Conservation (phyloP, 2,888 invertebrate genomes). For the Helleia helle region DNA sequence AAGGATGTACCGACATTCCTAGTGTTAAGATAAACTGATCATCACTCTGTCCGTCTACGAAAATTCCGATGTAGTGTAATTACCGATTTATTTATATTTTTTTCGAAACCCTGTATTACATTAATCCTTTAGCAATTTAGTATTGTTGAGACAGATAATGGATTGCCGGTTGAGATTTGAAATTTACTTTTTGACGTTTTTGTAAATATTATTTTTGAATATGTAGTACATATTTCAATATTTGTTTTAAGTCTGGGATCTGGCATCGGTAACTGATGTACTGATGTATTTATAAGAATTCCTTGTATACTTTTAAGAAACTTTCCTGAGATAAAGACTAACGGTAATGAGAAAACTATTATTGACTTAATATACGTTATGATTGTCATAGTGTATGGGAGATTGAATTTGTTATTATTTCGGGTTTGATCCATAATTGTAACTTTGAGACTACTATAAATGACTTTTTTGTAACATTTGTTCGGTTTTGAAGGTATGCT, state of each 20-base stretch:
- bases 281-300: no score
- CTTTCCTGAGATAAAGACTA: no score
- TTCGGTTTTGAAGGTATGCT: no score
- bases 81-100: conserved; percentile 24
- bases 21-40: conserved; percentile 33
- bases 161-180: background rate
- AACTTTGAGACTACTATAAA: no score
- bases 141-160: conserved; percentile 42
- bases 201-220: background rate
- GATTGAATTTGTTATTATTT: no score
- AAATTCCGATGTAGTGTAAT: conserved; percentile 28
- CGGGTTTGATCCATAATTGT: no score
- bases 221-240: background rate
- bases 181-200: background rate
- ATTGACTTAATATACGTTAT: no score
- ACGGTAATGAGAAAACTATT: no score
- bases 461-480: no score
- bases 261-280: no score
- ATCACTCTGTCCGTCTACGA: conserved; percentile 42
- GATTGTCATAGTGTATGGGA: no score
- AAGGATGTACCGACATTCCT: conserved; percentile 31
- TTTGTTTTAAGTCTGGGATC: background rate
- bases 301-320: no score
- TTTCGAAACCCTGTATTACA: conserved; percentile 56
- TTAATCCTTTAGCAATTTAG: conserved; percentile 68